Conservation (phyloP, 2,888 invertebrate species). For the Brachypalpus laphriformis region DNA sequence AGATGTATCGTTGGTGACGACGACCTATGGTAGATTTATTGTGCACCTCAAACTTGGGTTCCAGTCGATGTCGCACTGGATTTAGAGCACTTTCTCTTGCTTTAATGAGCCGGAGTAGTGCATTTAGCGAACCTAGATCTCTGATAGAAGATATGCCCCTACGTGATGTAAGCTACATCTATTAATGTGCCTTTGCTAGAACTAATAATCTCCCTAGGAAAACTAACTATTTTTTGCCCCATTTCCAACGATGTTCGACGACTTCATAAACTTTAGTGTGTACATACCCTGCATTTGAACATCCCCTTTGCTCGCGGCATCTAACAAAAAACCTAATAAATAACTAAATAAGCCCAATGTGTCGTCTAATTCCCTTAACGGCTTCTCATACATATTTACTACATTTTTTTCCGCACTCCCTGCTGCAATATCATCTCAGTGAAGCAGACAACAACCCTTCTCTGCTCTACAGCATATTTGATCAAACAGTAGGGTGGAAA, state of each 20-base stretch:
- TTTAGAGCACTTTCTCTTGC: too few relatives aligned
- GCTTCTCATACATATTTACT: conserved; percentile 60
- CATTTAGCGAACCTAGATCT: too few relatives aligned
- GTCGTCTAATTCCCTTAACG: conserved; percentile 70
- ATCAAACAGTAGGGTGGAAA: conserved; percentile 51
- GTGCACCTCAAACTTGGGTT: too few relatives aligned
- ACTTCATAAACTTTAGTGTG: neutral
- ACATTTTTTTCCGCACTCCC: conserved; percentile 45
- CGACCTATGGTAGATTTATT: too few relatives aligned
- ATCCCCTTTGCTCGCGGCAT: neutral
- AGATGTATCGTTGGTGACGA: too few relatives aligned
- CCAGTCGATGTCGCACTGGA: too few relatives aligned
- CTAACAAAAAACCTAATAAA: conserved; percentile 52
- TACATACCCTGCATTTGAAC: neutral
- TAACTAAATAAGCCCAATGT: conserved; percentile 70
- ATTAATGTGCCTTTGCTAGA: too few relatives aligned
- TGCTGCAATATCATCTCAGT: conserved; percentile 32
- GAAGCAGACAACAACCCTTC: conserved; percentile 5
- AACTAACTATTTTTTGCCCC: too few relatives aligned
- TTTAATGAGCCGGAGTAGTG: too few relatives aligned
- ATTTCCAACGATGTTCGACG: neutral
- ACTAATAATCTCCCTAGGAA: too few relatives aligned
- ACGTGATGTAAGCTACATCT: too few relatives aligned
- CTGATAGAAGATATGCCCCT: too few relatives aligned
- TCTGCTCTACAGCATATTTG: neutral